A percentile compares a stretch with the other conserved stretches of the same genome.
phyloP scores from a whole-genome alignment of 2,888 invertebrate species.

The Drosophila multiciliata region DNA sequence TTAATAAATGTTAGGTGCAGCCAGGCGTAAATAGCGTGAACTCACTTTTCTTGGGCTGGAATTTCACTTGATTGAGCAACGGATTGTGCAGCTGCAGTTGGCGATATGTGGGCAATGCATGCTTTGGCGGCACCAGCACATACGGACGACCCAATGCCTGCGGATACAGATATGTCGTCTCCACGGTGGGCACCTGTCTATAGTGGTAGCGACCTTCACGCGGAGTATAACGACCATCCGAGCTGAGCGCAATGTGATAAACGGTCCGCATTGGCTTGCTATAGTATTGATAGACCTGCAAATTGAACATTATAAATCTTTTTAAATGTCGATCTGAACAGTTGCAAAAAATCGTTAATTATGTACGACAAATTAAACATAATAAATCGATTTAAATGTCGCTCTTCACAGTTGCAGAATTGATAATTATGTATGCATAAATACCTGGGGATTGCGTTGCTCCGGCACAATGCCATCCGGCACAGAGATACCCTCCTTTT shows the following conservation, averaged over 20 bases:
- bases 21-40: conserved; percentile 31
- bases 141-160: conserved; percentile 81
- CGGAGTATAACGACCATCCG: conserved; percentile 86
- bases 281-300: conserved; percentile 83
- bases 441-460: conserved; percentile 84
- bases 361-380: not conserved
- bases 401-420: not conserved
- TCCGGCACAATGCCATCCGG: conserved; percentile 87
- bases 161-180: conserved; percentile 87
- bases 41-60: conserved; percentile 82
- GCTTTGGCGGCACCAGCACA: conserved; percentile 63
- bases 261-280: conserved; percentile 82
- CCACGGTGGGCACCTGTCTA: conserved; percentile 85
- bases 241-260: conserved; percentile 85
- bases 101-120: conserved; percentile 78
- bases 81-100: conserved; percentile 82
- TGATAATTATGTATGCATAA: conserved; percentile 1
- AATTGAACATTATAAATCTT: not conserved
- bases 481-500: conserved; percentile 87
- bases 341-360: not conserved
- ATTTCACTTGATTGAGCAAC: conserved; percentile 80
- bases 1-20: conserved; percentile 12
- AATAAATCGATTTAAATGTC: not conserved
- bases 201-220: conserved; percentile 86
- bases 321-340: not conserved